Evolutionary conservation across 2,797 vertebrate genomes (phyloP).

Genomic region (Pampus argenteus): DNA sequence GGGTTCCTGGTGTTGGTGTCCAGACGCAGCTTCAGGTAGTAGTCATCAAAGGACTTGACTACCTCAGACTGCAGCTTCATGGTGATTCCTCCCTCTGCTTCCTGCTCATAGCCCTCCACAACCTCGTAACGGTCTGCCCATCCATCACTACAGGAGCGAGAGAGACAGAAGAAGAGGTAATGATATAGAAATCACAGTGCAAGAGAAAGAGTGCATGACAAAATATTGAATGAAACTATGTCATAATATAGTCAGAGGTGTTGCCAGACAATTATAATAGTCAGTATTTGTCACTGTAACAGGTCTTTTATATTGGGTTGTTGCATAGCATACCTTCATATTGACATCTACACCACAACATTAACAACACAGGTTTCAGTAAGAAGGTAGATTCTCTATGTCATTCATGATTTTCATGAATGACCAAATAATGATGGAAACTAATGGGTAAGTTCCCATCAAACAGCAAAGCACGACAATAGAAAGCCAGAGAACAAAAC

Average conservation of each 20-base stretch:
- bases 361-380: conserved; percentile 2
- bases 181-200: background rate
- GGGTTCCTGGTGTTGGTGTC: conserved; percentile 95
- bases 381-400: background rate
- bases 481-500: background rate
- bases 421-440: background rate
- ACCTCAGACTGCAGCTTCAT: conserved; percentile 97
- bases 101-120: conserved; percentile 95
- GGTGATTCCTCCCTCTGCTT: conserved; percentile 97
- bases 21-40: conserved; percentile 94
- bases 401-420: background rate
- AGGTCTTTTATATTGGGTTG: conserved; percentile 14
- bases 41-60: conserved; percentile 94
- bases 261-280: conserved; percentile 10
- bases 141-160: conserved; percentile 87
- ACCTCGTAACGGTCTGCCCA: conserved; percentile 99
- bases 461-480: conserved; percentile 6
- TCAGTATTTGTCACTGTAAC: conserved; percentile 1
- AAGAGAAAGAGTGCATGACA: conserved; percentile 16
- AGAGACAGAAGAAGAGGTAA: conserved; percentile 14
- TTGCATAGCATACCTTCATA: conserved; percentile 12
- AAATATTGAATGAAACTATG: conserved; percentile 16
- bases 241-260: conserved; percentile 6
- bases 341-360: background rate
- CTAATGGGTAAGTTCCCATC: background rate